Conservation (phyloP, 2,888 invertebrate species). For the Drosophila heteroneura region DNA sequence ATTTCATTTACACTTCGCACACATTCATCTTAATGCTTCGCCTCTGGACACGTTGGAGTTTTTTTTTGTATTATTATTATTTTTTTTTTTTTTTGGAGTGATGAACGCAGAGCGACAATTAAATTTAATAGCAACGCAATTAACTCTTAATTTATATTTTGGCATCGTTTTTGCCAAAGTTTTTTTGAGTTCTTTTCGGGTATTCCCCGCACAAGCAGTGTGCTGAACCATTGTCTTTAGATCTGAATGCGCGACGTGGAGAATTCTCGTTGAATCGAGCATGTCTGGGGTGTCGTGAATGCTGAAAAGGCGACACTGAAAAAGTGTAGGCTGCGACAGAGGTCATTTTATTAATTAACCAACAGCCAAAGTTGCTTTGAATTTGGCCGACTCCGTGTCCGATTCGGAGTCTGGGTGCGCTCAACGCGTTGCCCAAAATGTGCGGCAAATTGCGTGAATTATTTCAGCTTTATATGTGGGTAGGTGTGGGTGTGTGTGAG, state of each 20-base stretch:
- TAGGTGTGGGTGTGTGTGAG: neutral
- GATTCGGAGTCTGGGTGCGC: conserved; percentile 11
- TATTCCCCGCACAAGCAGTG: conserved; percentile 7
- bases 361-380: conserved; percentile 55
- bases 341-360: conserved; percentile 84
- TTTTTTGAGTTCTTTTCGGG: conserved; percentile 25
- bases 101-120: conserved; percentile 69
- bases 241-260: conserved; percentile 24
- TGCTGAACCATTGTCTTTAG: conserved; percentile 62
- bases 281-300: conserved; percentile 15
- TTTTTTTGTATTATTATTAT: neutral
- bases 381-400: conserved; percentile 23
- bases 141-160: conserved; percentile 79
- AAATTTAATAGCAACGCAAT: conserved; percentile 80
- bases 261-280: neutral
- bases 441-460: conserved; percentile 77
- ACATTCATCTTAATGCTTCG: conserved; percentile 65
- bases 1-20: conserved; percentile 61
- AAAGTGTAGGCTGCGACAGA: conserved; percentile 58
- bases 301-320: conserved; percentile 35
- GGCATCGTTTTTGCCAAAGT: conserved; percentile 35
- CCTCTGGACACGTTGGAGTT: conserved; percentile 1
- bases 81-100: conserved; percentile 25
- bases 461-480: conserved; percentile 44
- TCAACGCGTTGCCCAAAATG: conserved; percentile 52